These are phyloP conservation scores for Crossaster papposus DNA, from an alignment of 53 echinoderm and acorn worm species.

Conservation along the genomic window DNA sequence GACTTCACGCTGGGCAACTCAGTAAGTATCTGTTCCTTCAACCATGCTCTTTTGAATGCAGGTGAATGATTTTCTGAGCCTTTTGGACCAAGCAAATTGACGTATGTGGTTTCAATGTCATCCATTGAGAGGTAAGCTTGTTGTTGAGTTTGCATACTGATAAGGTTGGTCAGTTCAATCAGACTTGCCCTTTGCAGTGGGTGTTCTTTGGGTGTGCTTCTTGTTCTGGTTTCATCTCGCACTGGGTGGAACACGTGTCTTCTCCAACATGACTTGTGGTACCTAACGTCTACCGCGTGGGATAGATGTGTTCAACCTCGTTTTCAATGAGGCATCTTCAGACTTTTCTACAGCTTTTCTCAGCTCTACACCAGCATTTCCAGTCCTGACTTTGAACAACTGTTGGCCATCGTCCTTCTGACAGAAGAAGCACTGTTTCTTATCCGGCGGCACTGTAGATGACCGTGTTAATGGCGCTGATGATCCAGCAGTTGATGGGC, in stretches of 20 bases:
- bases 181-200: constrained; percentile 36
- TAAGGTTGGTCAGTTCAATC: constrained; percentile 49
- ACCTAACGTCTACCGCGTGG: constrained; percentile 52
- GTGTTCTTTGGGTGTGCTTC: constrained; percentile 12
- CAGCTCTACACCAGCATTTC: constrained; percentile 18
- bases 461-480: constrained; percentile 44
- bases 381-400: constrained; percentile 31
- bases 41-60: constrained; percentile 21
- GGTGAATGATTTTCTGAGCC: constrained; percentile 51
- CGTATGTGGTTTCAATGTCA: constrained; percentile 60
- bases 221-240: constrained; percentile 25
- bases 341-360: constrained; percentile 39
- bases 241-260: constrained; percentile 61
- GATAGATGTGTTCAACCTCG: constrained; percentile 44
- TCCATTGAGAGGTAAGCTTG: constrained; percentile 59
- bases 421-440: constrained; percentile 52
- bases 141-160: constrained; percentile 52
- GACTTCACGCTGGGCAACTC: constrained; percentile 48
- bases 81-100: constrained; percentile 51
- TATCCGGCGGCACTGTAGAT: constrained; percentile 44
- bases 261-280: constrained; percentile 69
- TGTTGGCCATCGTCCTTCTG: constrained; percentile 25
- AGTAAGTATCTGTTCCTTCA: constrained; percentile 40
- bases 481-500: constrained; percentile 26
- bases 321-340: constrained; percentile 15